A percentile compares a stretch with the other conserved stretches of the same genome.
phyloP scores from a whole-genome alignment of 2,113 vertebrate species.

The Solea senegalensis region DNA sequence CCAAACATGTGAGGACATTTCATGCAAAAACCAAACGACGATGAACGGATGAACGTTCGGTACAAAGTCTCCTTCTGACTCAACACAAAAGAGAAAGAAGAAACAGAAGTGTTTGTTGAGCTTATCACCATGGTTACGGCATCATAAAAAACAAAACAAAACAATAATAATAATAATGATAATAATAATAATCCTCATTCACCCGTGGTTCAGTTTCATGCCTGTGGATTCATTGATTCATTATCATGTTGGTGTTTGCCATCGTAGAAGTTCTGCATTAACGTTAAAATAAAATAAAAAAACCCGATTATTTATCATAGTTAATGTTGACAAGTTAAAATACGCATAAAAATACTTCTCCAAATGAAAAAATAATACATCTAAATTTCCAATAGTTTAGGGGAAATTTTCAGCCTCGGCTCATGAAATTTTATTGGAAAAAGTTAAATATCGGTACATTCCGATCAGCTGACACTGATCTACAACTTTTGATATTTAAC shows the following conservation, averaged over 20 bases:
- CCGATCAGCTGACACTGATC: too few species aligned
- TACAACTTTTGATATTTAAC: too few species aligned
- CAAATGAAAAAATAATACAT: too few species aligned
- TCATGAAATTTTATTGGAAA: too few species aligned
- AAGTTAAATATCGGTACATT: too few species aligned
- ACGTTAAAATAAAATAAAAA: not conserved
- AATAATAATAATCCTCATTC: conserved; percentile 5
- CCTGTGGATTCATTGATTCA: not conserved
- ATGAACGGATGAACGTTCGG: conserved; percentile 68
- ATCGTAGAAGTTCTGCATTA: conserved; percentile 13
- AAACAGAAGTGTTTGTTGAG: conserved; percentile 36
- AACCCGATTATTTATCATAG: not conserved
- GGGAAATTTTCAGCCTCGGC: too few species aligned
- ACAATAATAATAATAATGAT: not conserved
- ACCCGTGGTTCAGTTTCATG: conserved; percentile 11
- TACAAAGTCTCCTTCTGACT: conserved; percentile 57
- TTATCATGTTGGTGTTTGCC: not conserved
- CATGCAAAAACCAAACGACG: conserved; percentile 75
- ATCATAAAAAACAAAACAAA: conserved; percentile 2
- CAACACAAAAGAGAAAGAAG: conserved; percentile 24
- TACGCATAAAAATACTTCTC: too few species aligned
- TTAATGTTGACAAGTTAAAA: not conserved
- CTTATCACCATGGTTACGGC: conserved; percentile 21
- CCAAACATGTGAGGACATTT: conserved; percentile 68
- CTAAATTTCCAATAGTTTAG: too few species aligned